Base-by-base conservation (phyloP, 2,888 invertebrate species). In the Drosophila quasianomalipes region DNA sequence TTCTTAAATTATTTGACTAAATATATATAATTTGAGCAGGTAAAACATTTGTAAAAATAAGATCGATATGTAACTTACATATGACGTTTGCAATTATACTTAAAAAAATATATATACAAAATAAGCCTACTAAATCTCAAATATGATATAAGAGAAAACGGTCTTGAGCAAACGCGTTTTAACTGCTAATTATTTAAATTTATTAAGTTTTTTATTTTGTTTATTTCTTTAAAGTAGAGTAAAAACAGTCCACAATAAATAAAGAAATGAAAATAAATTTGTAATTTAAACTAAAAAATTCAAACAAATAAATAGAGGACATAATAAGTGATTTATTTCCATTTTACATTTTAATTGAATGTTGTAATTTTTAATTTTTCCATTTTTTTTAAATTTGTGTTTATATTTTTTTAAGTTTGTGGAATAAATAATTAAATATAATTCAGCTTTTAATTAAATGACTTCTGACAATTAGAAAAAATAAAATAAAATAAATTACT, bases 281-380 rank as follows among this genome's bases (percentile, higher is more conserved):
- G 1, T 30, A 51, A 10, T 19, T 28, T 6, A 22, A 1, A 6
- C 6, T 22, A 6, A 28, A 28, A 1, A 51, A 51, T 12, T 9
- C 1, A 6, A 19, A 14, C 4, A 22, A 47, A 22, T 22, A 6
- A 22, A 4, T 9, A 9, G 9, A 3, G 6, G 1, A 22, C n/a
- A 44, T 6, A 12, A 12, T 1, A 14, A 22, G 0, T 14, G 1
- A 44, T 22, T 44, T 44, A 22, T 44, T 22, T 12, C 3, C 1
- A 44, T 22, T 22, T 44, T 1, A 6, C 22, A 12, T 6, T 26
- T 26, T 1, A 26, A 2, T 47, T 26, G 7, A 26, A 7, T 4
- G 1, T 1, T 12, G 2, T 5, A 5, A n/a, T 44, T 5, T 44
- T 22, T 22, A 22, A 12, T 22, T 44, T 2, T 12, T 41, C 0